Percentiles rank a stretch among this genome's conserved stretches.
phyloP scores from a whole-genome alignment of 1,140 invertebrate species.

The Drosophila sproati region DNA sequence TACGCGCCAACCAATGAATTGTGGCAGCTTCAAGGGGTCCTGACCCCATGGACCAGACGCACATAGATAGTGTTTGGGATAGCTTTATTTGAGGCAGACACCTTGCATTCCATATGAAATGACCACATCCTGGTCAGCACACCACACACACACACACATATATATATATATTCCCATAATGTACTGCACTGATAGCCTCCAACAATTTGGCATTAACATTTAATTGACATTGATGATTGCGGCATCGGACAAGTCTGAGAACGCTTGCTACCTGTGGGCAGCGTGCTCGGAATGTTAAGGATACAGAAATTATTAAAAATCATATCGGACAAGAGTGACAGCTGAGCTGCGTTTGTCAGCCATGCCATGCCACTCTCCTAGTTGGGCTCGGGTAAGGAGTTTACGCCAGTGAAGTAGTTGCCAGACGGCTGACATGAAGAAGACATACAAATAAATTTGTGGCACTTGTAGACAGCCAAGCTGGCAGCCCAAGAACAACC shows the following conservation, averaged over 20 bases:
- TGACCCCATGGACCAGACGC: constrained; percentile 23
- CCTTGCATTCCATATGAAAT: constrained; percentile 34
- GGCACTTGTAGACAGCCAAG: constrained; percentile 70
- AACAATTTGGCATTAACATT: constrained; percentile 70
- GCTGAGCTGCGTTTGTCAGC: constrained; percentile 65
- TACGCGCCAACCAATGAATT: constrained; percentile 61
- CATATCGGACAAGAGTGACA: constrained; percentile 56
- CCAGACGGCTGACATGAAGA: constrained; percentile 61
- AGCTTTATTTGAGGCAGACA: constrained; percentile 54
- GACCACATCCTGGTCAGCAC: constrained; percentile 59
- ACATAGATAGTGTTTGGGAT: constrained; percentile 29
- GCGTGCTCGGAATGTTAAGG: constrained; percentile 57
- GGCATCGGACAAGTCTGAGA: constrained; percentile 68
- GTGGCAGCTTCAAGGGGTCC: constrained; percentile 29
- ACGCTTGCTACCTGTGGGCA: constrained; percentile 39
- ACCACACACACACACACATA: constrained; percentile 44
- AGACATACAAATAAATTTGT: constrained; percentile 79
- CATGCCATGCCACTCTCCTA: constrained; percentile 19
- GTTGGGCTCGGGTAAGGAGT: not conserved
- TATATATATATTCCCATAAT: constrained; percentile 5
- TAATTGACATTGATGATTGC: constrained; percentile 80
- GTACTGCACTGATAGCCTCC: constrained; percentile 42
- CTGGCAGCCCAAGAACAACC: constrained; percentile 40
- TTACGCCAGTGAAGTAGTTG: constrained; percentile 21
- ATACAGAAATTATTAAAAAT: constrained; percentile 75